A percentile compares a stretch with the other conserved stretches of the same genome.
Evolutionary conservation across 92 coral and sea anemone species (phyloP).

Genomic region (Zoanthus sansibaricus): DNA sequence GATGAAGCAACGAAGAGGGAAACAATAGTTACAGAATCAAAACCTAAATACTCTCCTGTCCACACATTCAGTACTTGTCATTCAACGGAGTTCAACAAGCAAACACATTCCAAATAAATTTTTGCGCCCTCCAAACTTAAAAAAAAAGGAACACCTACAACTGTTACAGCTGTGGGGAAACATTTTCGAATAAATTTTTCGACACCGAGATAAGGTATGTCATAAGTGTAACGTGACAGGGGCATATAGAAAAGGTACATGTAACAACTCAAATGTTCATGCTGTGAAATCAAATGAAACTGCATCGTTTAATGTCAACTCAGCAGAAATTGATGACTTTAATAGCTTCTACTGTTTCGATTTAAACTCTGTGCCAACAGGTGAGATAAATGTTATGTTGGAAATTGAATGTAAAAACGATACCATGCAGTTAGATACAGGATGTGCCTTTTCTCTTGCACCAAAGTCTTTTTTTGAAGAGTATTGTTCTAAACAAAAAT

Average conservation of each 20-base stretch:
- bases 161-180: background rate
- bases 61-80: too few species aligned
- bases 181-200: too few species aligned
- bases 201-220: background rate
- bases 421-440: background rate
- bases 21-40: background rate
- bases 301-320: background rate
- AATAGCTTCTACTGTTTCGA: conserved; percentile 14
- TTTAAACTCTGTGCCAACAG: conserved; percentile 37
- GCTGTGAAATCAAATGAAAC: background rate
- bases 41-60: background rate
- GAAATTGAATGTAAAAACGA: conserved; percentile 38
- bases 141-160: background rate
- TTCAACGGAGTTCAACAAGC: too few species aligned
- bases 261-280: background rate
- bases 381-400: conserved; percentile 53
- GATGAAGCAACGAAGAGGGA: too few species aligned
- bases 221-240: background rate
- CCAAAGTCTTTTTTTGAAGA: conserved; percentile 51
- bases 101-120: too few species aligned
- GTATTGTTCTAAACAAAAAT: conserved; percentile 40
- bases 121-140: background rate
- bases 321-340: background rate
- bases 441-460: conserved; percentile 64
- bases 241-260: background rate